Conservation (phyloP, 2,888 invertebrate species). For the Hemicrepidius hirtus region DNA sequence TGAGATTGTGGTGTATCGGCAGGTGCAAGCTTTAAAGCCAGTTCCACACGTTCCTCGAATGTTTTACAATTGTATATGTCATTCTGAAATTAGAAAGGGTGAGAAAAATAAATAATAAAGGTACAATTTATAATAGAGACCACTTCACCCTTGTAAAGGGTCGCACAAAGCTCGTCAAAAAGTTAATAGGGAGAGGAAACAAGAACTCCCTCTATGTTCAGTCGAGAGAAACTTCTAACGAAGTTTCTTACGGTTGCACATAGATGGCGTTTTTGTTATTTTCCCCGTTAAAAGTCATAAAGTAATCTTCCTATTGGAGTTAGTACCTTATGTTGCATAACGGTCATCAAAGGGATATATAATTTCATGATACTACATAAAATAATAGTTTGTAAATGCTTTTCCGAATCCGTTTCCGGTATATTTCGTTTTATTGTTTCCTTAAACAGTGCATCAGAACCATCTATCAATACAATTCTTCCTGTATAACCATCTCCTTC, state of each 20-base stretch:
- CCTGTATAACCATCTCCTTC: slow-evolving; percentile 81
- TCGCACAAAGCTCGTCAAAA: too few species aligned
- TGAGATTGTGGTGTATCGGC: slow-evolving; percentile 68
- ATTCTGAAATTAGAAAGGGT: too few species aligned
- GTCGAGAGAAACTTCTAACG: too few species aligned
- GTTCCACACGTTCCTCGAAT: slow-evolving; percentile 76
- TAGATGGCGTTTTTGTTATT: too few species aligned
- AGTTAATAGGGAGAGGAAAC: too few species aligned
- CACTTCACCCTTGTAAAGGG: too few species aligned
- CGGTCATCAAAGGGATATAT: slow-evolving; percentile 46
- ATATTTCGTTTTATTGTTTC: slow-evolving; percentile 71
- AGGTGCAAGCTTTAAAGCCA: slow-evolving; percentile 69
- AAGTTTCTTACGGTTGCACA: too few species aligned
- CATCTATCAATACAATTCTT: slow-evolving; percentile 85
- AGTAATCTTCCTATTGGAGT: not conserved
- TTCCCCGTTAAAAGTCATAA: not conserved
- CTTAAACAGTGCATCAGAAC: slow-evolving; percentile 79
- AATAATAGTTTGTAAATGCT: slow-evolving; percentile 74
- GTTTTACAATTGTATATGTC: slow-evolving; percentile 74
- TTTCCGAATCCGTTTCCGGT: slow-evolving; percentile 70
- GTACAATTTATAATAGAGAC: too few species aligned
- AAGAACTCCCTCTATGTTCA: too few species aligned
- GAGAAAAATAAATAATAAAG: too few species aligned
- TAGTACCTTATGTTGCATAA: slow-evolving; percentile 44
- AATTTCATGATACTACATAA: slow-evolving; percentile 74